Base-by-base conservation (phyloP, 2,888 invertebrate genomes). In the Torymus texanus region DNA sequence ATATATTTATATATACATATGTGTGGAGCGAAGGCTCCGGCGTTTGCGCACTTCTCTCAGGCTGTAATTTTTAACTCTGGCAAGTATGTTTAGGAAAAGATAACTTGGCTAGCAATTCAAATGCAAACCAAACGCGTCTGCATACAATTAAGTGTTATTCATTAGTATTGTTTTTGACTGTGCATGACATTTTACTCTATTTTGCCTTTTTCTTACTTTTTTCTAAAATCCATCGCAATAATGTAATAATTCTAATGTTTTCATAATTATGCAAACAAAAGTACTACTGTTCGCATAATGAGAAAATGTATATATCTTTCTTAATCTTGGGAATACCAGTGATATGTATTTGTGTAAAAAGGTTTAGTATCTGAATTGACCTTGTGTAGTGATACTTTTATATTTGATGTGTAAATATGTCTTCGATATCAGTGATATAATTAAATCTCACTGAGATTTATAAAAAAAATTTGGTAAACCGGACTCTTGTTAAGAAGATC, bases 51-150 rank as follows among this genome's bases (percentile, higher is more conserved):
- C 58, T 70, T 75, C 62, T 29, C 59, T 67, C 72, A 62, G 78
- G 81, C 80, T 80, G 59, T 66, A 80, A 80, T 78, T 78, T 24
- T 86, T 87, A 87, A 84, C 89, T 89, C 89, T 90, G 89, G 83
- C 82, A 88, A 87, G 78, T 90, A 89, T 90, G 90, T 90, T 89
- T 86, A 89, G 87, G 85, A 86, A 79, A 81, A 77, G 82, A 86
- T 84, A 88, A 90, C 86, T 90, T 89, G 89, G 88, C 90, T 90
- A 90, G 89, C 88, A 89, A 87, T 85, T 85, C 87, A 3, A 85
- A 58, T 71, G 70, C 61, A 58, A 63, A 51, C 67, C 51, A 58
- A 70, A 63, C 53, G 41, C 78, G 61, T 66, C 13, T 66, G 67
- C n/a, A 55, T 21, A 61, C 67, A 21, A 55, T n/a, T 73, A 56